Evolutionary conservation across 2,888 invertebrate species (phyloP).

Genomic region (Lutraria lutraria): DNA sequence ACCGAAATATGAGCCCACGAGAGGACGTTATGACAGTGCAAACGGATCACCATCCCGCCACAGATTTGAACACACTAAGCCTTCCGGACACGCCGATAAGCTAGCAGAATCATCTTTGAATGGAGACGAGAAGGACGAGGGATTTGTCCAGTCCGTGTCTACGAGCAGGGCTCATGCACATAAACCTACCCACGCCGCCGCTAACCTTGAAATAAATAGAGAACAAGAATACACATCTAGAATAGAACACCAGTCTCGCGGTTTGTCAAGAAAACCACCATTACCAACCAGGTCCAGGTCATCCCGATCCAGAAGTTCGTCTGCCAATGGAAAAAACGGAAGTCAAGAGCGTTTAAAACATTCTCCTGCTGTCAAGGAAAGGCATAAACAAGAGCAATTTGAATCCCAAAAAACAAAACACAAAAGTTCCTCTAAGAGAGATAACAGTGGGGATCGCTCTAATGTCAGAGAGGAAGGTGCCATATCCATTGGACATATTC

Average conservation of each 20-base stretch:
- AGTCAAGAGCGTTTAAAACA: neutral
- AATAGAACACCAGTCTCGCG: slow-evolving; percentile 20
- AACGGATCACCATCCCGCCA: neutral
- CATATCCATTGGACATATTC: slow-evolving; percentile 48
- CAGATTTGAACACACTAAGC: neutral
- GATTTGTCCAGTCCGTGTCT: slow-evolving; percentile 13
- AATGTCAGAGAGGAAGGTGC: neutral
- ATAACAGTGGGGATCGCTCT: neutral
- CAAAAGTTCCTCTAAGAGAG: neutral
- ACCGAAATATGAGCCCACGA: slow-evolving; percentile 1
- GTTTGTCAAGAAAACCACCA: slow-evolving; percentile 45
- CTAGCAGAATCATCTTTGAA: neutral
- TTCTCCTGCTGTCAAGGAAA: slow-evolving; percentile 3
- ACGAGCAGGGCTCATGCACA: neutral
- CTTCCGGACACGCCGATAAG: neutral
- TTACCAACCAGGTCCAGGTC: slow-evolving; percentile 26
- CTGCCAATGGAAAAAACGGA: neutral
- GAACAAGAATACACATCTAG: neutral
- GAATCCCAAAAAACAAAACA: neutral
- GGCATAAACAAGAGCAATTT: neutral
- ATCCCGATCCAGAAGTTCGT: slow-evolving; percentile 15
- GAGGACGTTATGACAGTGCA: neutral
- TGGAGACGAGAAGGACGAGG: neutral
- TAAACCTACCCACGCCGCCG: neutral
- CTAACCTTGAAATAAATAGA: neutral